Percentiles rank a stretch among this genome's conserved stretches.
Conservation (phyloP, 2,113 vertebrate genomes). For the Paradisaea rubra region DNA sequence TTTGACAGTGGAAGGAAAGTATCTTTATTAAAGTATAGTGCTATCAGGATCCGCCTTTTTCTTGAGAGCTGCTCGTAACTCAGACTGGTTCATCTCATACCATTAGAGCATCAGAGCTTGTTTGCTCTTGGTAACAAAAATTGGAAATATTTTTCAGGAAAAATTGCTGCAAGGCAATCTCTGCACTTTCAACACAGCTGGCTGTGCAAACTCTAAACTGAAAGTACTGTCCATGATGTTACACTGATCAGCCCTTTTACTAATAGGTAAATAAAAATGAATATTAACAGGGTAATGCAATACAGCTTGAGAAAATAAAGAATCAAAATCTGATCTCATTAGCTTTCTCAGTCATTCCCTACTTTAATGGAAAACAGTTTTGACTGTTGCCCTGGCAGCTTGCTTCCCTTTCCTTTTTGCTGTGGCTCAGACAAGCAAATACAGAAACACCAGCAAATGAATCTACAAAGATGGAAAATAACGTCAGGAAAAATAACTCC, state of each 20-base stretch:
- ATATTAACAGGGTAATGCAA: not conserved
- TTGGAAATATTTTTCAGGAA: slow-evolving; percentile 7
- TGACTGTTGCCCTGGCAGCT: not conserved
- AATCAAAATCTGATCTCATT: not conserved
- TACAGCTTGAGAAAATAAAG: not conserved
- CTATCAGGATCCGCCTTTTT: slow-evolving; percentile 1
- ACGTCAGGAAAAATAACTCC: not conserved
- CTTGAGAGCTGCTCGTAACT: slow-evolving; percentile 12
- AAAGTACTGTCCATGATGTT: not conserved
- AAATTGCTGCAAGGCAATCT: not conserved
- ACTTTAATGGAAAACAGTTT: not conserved
- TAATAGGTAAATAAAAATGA: not conserved
- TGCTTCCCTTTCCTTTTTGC: not conserved
- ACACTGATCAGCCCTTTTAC: not conserved
- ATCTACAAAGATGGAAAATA: not conserved
- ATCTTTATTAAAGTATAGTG: slow-evolving; percentile 16
- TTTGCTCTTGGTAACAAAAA: not conserved
- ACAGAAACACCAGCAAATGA: not conserved
- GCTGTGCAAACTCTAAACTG: not conserved
- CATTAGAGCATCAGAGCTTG: not conserved
- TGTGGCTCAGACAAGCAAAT: not conserved
- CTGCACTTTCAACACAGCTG: not conserved
- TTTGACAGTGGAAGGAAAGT: not conserved
- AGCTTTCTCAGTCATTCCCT: not conserved
- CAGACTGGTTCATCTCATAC: not conserved